Evolutionary conservation across 1,140 invertebrate genomes (phyloP).

Genomic region (Drosophila takahashii): DNA sequence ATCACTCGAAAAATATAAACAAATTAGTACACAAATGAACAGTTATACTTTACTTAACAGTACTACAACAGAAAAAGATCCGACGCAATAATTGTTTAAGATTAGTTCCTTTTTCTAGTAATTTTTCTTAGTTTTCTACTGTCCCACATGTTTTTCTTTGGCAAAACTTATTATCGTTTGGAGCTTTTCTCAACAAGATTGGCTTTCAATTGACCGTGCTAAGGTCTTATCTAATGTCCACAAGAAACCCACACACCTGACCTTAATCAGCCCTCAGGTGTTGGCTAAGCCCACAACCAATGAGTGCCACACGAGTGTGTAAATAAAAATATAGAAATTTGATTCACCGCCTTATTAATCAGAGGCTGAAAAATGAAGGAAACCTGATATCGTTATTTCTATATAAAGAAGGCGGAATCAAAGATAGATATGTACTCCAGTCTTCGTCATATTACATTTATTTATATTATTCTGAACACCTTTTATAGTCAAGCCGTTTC

Average conservation of each 20-base stretch:
- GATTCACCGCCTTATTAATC: constrained; percentile 41
- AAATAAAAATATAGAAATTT: constrained; percentile 31
- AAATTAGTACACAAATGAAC: too few species aligned
- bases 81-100: background rate
- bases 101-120: constrained; percentile 4
- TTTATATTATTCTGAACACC: constrained; percentile 20
- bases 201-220: constrained; percentile 30
- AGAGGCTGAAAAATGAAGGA: constrained; percentile 10
- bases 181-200: constrained; percentile 20
- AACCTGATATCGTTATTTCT: constrained; percentile 29
- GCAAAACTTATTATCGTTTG: background rate
- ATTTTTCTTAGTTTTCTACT: constrained; percentile 9
- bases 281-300: constrained; percentile 29
- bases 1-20: too few species aligned
- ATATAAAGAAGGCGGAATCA: constrained; percentile 7
- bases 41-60: too few species aligned
- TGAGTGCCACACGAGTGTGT: constrained; percentile 36
- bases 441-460: constrained; percentile 6
- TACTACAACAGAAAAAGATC: too few species aligned
- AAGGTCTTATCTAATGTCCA: constrained; percentile 36
- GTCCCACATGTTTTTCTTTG: constrained; percentile 12
- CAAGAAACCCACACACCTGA: constrained; percentile 41
- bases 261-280: constrained; percentile 34
- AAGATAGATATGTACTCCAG: background rate
- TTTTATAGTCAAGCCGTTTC: constrained; percentile 39